Conservation (phyloP, 2,797 vertebrate species). For the Pseudochirops cupreus region DNA sequence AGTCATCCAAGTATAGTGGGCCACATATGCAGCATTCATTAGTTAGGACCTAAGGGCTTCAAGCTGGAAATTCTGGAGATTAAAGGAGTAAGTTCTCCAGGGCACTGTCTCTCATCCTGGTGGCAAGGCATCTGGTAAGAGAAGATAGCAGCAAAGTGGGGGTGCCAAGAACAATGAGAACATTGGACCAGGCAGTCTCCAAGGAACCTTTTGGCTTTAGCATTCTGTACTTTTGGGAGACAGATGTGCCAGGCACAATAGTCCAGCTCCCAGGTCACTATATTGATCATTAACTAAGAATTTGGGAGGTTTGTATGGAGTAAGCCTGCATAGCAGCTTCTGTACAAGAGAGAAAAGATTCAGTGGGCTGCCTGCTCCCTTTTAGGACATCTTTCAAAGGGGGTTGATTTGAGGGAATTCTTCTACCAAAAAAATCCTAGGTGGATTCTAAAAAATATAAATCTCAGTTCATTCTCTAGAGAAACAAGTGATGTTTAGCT, state of each 20-base stretch:
- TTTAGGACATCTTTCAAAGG: background rate
- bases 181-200: background rate
- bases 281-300: background rate
- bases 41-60: background rate
- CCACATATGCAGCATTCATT: background rate
- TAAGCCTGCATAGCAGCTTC: background rate
- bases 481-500: background rate
- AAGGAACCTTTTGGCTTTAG: background rate
- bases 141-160: background rate
- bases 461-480: background rate
- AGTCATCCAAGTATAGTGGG: background rate
- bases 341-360: background rate
- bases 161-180: background rate
- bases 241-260: background rate
- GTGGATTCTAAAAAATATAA: background rate
- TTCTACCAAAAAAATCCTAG: conserved; percentile 3
- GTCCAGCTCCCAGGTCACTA: background rate
- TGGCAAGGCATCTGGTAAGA: background rate
- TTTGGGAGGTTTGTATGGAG: background rate
- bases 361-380: background rate
- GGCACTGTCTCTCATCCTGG: background rate
- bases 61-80: background rate
- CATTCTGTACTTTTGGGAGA: background rate
- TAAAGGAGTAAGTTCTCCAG: background rate
- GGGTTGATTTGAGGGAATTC: background rate